These are phyloP conservation scores for Hermaeophaga mercurialis DNA, from an alignment of 2,888 invertebrate genomes.

Conservation along the genomic window DNA sequence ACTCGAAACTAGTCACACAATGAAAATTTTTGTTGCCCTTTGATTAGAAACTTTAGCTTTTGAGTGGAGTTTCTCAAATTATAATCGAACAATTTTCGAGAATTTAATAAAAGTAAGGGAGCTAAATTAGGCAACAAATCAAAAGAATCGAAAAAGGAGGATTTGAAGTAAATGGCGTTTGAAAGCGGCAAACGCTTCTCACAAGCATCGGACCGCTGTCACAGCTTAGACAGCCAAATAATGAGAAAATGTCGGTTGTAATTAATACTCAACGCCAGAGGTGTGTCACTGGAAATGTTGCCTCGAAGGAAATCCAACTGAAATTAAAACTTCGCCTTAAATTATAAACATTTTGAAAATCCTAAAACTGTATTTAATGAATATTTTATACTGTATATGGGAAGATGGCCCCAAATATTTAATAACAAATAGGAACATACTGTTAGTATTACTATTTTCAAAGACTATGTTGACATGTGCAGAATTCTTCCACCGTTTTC, in stretches of 20 bases:
- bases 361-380: too few species aligned
- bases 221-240: conserved; percentile 51
- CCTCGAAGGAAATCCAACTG: neutral
- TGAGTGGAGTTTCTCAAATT: neutral
- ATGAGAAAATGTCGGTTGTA: conserved; percentile 52
- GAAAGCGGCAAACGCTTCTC: conserved; percentile 16
- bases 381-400: too few species aligned
- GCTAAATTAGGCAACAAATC: conserved; percentile 13
- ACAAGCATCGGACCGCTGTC: conserved; percentile 36
- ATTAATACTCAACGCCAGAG: conserved; percentile 46
- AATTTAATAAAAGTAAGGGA: conserved; percentile 11
- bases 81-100: neutral
- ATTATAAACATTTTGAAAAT: too few species aligned
- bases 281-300: conserved; percentile 1
- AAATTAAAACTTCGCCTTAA: neutral
- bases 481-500: too few species aligned
- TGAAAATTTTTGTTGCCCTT: too few species aligned
- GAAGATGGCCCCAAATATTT: too few species aligned
- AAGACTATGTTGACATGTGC: too few species aligned
- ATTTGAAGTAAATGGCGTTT: conserved; percentile 17
- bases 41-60: neutral
- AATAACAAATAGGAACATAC: too few species aligned
- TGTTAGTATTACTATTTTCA: too few species aligned
- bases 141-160: conserved; percentile 12
- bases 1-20: too few species aligned